Conservation (phyloP, 2,888 invertebrate species). For the Diaperis boleti region DNA sequence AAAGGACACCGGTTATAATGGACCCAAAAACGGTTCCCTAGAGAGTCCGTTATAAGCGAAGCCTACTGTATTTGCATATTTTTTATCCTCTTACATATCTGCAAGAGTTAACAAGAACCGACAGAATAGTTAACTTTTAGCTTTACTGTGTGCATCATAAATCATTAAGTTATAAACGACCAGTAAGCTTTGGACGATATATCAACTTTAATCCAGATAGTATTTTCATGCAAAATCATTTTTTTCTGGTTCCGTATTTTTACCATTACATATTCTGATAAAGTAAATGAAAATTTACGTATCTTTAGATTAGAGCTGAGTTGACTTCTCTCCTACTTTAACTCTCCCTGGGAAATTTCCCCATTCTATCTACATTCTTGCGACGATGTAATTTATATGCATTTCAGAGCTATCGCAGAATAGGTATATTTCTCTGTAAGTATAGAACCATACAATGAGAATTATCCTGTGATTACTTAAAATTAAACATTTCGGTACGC, state of each 20-base stretch:
- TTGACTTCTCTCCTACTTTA: constrained; percentile 5
- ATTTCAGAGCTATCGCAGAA: constrained; percentile 30
- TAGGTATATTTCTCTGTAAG: constrained; percentile 32
- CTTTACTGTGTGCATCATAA: constrained; percentile 10
- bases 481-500: constrained; percentile 44
- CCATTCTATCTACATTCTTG: constrained; percentile 19
- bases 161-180: constrained; percentile 32
- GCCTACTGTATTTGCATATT: no score
- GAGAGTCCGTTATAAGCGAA: no score
- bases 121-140: constrained; percentile 24
- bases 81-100: constrained; percentile 10
- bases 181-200: constrained; percentile 15
- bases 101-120: constrained; percentile 4
- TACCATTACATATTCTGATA: neutral
- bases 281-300: constrained; percentile 14
- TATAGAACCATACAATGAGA: no score
- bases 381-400: constrained; percentile 26
- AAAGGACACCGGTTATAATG: no score
- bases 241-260: no score
- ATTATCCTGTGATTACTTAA: constrained; percentile 42
- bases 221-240: constrained; percentile 29
- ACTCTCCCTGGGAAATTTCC: constrained; percentile 30
- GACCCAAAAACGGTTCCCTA: no score
- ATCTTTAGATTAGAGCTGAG: constrained; percentile 2
- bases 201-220: constrained; percentile 32